phyloP scores from a whole-genome alignment of 1,140 invertebrate species.

The Helicoverpa zea region DNA sequence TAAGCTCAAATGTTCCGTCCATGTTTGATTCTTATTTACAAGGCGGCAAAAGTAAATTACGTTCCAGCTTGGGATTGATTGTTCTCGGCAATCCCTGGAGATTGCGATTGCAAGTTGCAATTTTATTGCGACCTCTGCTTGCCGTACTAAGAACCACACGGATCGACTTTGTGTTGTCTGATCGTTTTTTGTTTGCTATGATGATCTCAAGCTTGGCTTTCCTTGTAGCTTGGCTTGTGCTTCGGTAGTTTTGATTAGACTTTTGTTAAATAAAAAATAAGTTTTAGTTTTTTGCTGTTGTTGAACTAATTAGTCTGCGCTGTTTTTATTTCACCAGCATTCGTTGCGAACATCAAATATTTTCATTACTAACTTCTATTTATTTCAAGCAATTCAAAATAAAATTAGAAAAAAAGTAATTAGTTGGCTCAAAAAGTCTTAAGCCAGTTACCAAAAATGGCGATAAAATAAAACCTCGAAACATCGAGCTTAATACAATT shows the following conservation, averaged over 20 bases:
- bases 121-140: slow-evolving; percentile 54
- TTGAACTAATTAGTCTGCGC: too few species aligned
- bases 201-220: neutral
- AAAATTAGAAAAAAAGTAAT: too few species aligned
- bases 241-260: neutral
- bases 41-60: slow-evolving; percentile 70
- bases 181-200: neutral
- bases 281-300: neutral
- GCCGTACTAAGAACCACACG: slow-evolving; percentile 12
- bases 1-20: slow-evolving; percentile 47
- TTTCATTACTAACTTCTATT: too few species aligned
- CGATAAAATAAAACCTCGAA: slow-evolving; percentile 36
- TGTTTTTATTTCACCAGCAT: too few species aligned
- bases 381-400: too few species aligned
- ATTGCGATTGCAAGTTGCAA: slow-evolving; percentile 58
- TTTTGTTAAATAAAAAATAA: neutral
- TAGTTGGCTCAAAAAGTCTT: neutral
- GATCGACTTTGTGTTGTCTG: neutral
- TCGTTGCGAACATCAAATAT: too few species aligned
- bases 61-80: slow-evolving; percentile 64
- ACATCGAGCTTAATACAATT: slow-evolving; percentile 42
- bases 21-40: slow-evolving; percentile 68
- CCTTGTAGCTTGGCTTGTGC: neutral
- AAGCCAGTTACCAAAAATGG: slow-evolving; percentile 2
- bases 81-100: slow-evolving; percentile 59